A percentile compares a stretch with the other conserved stretches of the same genome.
These are phyloP conservation scores for Cottoperca gobio DNA, from an alignment of 2,797 vertebrate species.

Conservation along the genomic window DNA sequence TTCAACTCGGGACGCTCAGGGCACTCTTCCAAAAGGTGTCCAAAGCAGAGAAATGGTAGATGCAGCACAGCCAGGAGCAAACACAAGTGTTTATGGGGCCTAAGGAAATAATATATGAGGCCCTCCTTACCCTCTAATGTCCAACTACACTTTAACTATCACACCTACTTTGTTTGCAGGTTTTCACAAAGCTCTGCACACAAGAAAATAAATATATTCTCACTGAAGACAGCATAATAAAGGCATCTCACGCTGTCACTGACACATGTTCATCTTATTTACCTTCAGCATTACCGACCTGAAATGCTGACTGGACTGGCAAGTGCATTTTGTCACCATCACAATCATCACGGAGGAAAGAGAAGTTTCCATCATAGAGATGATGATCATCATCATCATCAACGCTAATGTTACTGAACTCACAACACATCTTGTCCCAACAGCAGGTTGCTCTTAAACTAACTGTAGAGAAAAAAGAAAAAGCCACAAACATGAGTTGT, in stretches of 20 bases:
- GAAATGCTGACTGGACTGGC: constrained; percentile 12
- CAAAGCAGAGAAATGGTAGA: constrained; percentile 38
- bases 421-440: constrained; percentile 17
- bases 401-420: background rate
- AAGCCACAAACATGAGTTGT: background rate
- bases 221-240: constrained; percentile 1
- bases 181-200: constrained; percentile 9
- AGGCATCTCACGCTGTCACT: background rate
- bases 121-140: constrained; percentile 4
- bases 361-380: constrained; percentile 4
- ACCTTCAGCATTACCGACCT: constrained; percentile 3
- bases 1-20: constrained; percentile 38
- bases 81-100: constrained; percentile 41
- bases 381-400: background rate
- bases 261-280: constrained; percentile 18
- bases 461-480: background rate
- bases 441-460: constrained; percentile 17
- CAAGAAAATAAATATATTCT: background rate
- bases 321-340: background rate
- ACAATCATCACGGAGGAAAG: constrained; percentile 1
- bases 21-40: constrained; percentile 50
- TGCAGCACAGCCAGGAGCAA: constrained; percentile 47
- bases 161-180: constrained; percentile 16
- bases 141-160: constrained; percentile 13
- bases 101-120: constrained; percentile 13